Evolutionary conservation across 2,113 vertebrate species (phyloP).

Genomic region (Rafetus swinhoei): DNA sequence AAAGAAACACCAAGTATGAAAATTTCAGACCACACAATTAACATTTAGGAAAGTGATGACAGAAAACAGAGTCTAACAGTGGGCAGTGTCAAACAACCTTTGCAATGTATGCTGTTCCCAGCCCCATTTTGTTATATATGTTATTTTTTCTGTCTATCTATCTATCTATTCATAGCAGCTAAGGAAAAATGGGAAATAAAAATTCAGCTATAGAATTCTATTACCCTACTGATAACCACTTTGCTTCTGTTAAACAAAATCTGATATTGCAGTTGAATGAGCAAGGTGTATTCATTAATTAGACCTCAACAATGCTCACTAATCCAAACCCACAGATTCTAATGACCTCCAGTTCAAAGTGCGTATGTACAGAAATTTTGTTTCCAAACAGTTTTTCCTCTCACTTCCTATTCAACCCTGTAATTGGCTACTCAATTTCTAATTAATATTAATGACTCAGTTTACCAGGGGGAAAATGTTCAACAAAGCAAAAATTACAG

Average conservation of each 20-base stretch:
- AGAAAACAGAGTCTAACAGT: not conserved
- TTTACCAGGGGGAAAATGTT: slow-evolving; percentile 29
- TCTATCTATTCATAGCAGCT: not conserved
- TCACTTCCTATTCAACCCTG: slow-evolving; percentile 33
- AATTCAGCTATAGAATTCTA: slow-evolving; percentile 29
- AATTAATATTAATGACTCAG: slow-evolving; percentile 61
- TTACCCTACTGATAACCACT: slow-evolving; percentile 47
- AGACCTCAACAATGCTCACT: not conserved
- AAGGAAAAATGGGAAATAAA: slow-evolving; percentile 15
- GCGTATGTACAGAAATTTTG: slow-evolving; percentile 1
- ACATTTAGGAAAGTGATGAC: not conserved
- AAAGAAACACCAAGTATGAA: not conserved
- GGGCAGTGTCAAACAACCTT: not conserved
- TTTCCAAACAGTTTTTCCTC: not conserved
- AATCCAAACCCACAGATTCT: slow-evolving; percentile 35
- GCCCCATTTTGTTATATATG: slow-evolving; percentile 31
- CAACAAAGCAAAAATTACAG: not conserved
- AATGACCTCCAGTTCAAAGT: slow-evolving; percentile 8
- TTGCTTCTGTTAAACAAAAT: slow-evolving; percentile 32
- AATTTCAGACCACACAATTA: not conserved
- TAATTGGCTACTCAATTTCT: slow-evolving; percentile 48
- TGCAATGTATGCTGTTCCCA: not conserved
- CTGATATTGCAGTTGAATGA: slow-evolving; percentile 8
- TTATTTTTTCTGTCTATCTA: slow-evolving; percentile 17
- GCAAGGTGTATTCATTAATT: slow-evolving; percentile 24